Evolutionary conservation across 30 jellyfish, hydroid and myxozoan genomes (phyloP), one percentile per base, ranked within the genome.

Genomic region (Clytia hemisphaerica): DNA sequence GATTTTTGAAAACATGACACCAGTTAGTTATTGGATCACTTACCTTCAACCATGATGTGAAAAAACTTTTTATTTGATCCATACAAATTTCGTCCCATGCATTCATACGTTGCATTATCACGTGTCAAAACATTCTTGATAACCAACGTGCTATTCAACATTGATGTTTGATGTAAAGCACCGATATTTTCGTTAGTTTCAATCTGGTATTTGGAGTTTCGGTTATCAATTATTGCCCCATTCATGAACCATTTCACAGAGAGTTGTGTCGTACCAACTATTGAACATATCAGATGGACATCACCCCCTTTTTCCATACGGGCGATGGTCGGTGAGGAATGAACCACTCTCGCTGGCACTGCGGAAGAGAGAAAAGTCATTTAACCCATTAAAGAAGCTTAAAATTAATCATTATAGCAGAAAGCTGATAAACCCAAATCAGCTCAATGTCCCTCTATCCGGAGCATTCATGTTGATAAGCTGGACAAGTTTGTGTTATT

Each of bases 331-430:
- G 53, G 29, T 4, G 83, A 61, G 2, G 85, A 45, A 16, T 33
- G 18, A 16, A 38, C 81, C 28, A 88, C 77, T 48, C 65, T 60
- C 18, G 97, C 94, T n/a, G 97, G 97, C 7, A 88, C 97, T 88
- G 51, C n/a, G n/a, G n/a, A n/a, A n/a, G n/a, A n/a, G 28, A 55
- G 18, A 40, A 28, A 31, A 75, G 25, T 9, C 26, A 25, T 15
- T 7, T 5, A 21, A 57, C 3, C 19, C 19, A 12, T 42, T 42
- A 12, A 42, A 16, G 19, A 42, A 21, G 54, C 0, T 16, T 42
- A 16, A 21, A 12, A 42, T 42, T 42, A 16, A 12, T 42, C 19
- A 12, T 42, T 21, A 12, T 42, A 12, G 54, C 19, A 12, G 54
- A 42, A 42, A 42, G 19, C 54, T 12, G 19, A 42, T 42, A 21